Evolutionary conservation across 2,113 vertebrate genomes (phyloP).

Genomic region (Calidris pygmaea): DNA sequence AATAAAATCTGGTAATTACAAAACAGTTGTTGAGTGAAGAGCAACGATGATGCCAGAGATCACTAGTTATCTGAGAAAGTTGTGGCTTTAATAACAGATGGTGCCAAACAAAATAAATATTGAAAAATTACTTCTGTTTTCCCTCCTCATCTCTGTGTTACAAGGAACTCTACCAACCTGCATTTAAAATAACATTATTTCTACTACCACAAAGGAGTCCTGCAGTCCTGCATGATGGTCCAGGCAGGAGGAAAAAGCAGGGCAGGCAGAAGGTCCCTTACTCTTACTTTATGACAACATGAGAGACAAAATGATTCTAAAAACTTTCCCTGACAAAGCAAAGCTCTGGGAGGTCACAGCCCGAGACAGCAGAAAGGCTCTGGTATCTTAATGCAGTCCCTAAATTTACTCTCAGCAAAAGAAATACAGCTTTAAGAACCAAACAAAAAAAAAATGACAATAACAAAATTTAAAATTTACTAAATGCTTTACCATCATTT

Average conservation of each 20-base stretch:
- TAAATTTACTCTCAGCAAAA: neutral
- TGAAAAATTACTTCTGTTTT: neutral
- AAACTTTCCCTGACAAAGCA: neutral
- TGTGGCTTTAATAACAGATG: neutral
- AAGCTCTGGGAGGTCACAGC: neutral
- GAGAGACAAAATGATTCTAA: neutral
- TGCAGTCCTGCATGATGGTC: no score
- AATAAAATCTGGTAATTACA: neutral
- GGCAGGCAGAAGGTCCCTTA: neutral
- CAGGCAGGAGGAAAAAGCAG: neutral
- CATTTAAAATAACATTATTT: neutral
- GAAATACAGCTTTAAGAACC: neutral
- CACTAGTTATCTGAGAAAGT: neutral
- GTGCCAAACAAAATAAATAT: neutral
- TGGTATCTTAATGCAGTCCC: neutral
- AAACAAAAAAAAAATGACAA: neutral
- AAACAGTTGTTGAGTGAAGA: neutral
- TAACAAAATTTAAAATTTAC: no score
- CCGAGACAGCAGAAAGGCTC: neutral
- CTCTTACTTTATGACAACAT: accelerated
- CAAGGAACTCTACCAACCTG: neutral
- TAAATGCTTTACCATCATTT: neutral
- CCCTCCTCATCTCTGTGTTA: neutral
- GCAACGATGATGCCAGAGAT: neutral
- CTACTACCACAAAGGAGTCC: neutral